Evolutionary conservation across 2,113 vertebrate genomes (phyloP), one percentile per base, ranked within the genome.

Genomic region (Tychaedon coryphoeus): DNA sequence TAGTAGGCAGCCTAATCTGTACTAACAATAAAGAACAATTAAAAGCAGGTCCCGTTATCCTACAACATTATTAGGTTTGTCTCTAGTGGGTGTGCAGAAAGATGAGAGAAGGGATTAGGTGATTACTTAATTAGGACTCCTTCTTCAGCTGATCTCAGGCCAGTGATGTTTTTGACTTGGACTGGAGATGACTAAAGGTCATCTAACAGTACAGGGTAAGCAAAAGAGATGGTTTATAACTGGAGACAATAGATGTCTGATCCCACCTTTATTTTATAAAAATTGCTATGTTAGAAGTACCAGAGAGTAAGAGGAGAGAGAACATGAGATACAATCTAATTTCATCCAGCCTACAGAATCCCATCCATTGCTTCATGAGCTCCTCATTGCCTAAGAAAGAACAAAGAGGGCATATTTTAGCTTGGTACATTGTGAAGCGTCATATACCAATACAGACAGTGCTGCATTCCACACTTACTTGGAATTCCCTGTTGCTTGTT

Each of bases 301-400:
- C n/a, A 66, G 54, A 54, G 47, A 80, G 14, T 42, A 54, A 80
- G 31, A 86, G 38, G 58, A 83, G 19, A 79, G 34, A 88, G 28
- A 67, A 65, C 18, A 74, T 3, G 2, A 61, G 33, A 43, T 25
- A 66, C 0, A 0, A 53, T 66, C 23, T 70, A 50, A 54, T 71
- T 90, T 80, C 42, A 80, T 24, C 4, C 54, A 76, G 33, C 20
- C 25, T 82, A 13, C 20, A 15, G 29, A 86, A 57, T 28, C 10
- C 14, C 19, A 42, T 50, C 14, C 0, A 0, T 29, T 76, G 5
- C 23, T 65, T 88, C 38, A 65, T n/a, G 34, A 65, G 10, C 11
- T 60, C 81, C 53, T 62, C 33, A 31, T 62, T 90, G 29, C 58
- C 58, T 77, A 48, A 88, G 29, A 84, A 38, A 36, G 76, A 86